Evolutionary conservation across 2,797 vertebrate species (phyloP), one percentile per base, ranked within the genome.

Genomic region (Cephalopachus bancanus): DNA sequence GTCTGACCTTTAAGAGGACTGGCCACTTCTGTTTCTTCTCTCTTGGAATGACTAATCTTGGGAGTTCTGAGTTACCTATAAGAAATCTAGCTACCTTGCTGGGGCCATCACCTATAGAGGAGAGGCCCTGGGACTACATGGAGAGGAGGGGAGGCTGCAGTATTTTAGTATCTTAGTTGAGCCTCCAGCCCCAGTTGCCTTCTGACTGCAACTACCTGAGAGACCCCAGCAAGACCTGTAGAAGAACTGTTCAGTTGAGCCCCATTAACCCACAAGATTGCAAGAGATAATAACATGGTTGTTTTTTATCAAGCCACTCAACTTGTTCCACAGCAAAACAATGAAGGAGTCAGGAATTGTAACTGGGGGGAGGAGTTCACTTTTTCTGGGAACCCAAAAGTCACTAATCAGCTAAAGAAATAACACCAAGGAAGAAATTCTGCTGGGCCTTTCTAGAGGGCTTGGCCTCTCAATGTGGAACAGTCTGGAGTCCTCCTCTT

Each of bases 341-440:
- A 74, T 37, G 20, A 15, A 59, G 69, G 80, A 84, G 4, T 22
- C 28, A 92, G 22, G 19, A 37, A 10, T 85, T 91, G 72, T 55
- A 92, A 62, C 14, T 51, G 65, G 26, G 26, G 26, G 19, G 15
- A 22, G 60, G 26, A 80, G 53, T 64, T 95, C 44, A 76, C 28
- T 20, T 49, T 64, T 65, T 51, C 11, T 22, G 37, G n/a, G 49
- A 79, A 74, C 20, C 19, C 53, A 60, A 86, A 92, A 30, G 28
- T 44, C n/a, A 84, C 7, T 62, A 53, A 92, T 28, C 33, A 84
- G 8, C 14, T 83, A 65, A 93, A 91, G 85, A 97, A 88, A 81
- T 76, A 91, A 80, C 10, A 91, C 37, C 8, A 89, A 83, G 62
- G 10, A 87, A 79, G 51, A 81, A 91, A 72, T 37, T 60, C 72